Evolutionary conservation across 2,797 vertebrate genomes (phyloP), one percentile per base, ranked within the genome.

Genomic region (Pangasius mekongensis): DNA sequence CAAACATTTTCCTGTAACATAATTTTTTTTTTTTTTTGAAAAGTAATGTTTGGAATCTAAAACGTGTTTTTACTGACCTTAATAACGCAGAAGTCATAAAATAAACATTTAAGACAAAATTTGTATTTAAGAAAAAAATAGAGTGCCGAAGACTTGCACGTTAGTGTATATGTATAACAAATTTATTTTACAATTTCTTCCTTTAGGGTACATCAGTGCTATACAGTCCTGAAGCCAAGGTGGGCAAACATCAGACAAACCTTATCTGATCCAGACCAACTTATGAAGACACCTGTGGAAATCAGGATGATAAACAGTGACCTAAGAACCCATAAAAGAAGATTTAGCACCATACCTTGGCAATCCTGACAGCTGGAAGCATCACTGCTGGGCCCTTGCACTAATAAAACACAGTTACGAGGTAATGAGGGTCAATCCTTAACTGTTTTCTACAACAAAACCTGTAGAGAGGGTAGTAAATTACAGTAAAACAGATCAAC

Each of bases 221-320:
- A 5, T 71, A 67, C 27, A 88, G 64, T 87, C 91, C 93, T 89
- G 91, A 89, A 89, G 91, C 91, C 86, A 86, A 89, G 81, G 91
- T 81, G 78, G 85, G 64, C 67, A 83, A 87, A 71, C 85, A 39
- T 78, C 56, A 77, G 80, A 85, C 49, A n/a, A n/a, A 49, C 74
- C 93, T 95, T 95, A 95, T 95, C 95, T 94, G 94, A 95, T 96
- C 91, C 91, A 96, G 95, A 96, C 94, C 93, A 93, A 93, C 94
- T 93, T 93, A 92, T 91, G 89, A 92, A 91, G 93, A 95, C 94
- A 95, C 94, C 94, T 95, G 94, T 92, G 94, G 91, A 90, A 93
- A 94, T 93, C 91, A 86, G 91, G 91, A 89, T 92, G 78, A 95
- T 95, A 93, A 93, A 95, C 94, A 92, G 94, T 92, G 94, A 89